These are phyloP conservation scores for Onychostruthus taczanowskii DNA, from an alignment of 2,113 vertebrate genomes.

Conservation along the genomic window DNA sequence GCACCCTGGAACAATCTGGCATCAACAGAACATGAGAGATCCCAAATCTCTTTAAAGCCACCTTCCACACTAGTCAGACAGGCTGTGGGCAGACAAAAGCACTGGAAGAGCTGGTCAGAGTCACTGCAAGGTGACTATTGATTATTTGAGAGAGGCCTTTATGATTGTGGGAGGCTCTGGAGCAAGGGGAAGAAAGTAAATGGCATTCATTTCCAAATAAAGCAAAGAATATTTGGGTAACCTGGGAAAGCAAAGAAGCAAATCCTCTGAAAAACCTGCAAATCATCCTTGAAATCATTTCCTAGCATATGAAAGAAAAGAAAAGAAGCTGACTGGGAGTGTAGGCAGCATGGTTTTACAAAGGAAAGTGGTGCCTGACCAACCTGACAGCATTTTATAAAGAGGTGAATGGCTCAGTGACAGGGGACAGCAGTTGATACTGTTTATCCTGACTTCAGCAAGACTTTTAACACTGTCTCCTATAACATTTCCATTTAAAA, in stretches of 20 bases:
- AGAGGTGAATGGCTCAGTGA: background rate
- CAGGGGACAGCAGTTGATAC: background rate
- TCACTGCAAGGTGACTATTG: background rate
- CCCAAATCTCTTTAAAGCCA: background rate
- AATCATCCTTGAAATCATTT: background rate
- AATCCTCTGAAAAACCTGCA: background rate
- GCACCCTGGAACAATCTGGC: background rate
- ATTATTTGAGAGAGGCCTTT: background rate
- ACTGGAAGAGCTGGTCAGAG: background rate
- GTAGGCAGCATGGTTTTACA: background rate
- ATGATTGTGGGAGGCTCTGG: background rate
- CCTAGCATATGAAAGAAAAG: background rate
- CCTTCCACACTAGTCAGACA: background rate
- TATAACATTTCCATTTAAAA: background rate
- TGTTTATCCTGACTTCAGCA: background rate
- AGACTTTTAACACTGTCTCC: background rate
- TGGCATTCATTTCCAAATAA: background rate
- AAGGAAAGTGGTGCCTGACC: background rate
- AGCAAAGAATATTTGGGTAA: background rate
- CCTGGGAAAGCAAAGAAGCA: background rate
- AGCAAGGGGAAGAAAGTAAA: background rate
- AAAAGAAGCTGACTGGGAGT: background rate
- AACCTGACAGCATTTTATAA: background rate
- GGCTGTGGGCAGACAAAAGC: background rate
- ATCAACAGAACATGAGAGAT: background rate